These are phyloP conservation scores for crab-eating macaque (Macaca fascicularis) DNA, from an alignment of 2,113 vertebrate species.

Conservation along the genomic window DNA sequence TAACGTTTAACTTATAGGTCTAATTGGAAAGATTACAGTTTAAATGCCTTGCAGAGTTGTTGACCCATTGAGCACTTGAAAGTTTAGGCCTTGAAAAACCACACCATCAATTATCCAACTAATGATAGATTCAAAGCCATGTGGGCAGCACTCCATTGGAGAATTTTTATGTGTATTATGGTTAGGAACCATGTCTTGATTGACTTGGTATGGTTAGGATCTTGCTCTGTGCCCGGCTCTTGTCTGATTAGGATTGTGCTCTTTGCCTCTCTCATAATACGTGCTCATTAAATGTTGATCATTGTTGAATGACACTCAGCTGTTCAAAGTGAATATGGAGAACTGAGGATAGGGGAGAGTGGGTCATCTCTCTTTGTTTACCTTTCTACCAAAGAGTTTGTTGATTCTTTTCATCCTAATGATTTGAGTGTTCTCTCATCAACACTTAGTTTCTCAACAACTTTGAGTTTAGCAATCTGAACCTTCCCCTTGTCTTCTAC, in stretches of 20 bases:
- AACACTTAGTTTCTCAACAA: background rate
- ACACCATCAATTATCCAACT: background rate
- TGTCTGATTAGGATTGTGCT: background rate
- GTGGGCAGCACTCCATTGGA: background rate
- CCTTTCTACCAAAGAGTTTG: background rate
- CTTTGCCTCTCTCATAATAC: background rate
- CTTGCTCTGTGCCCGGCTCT: background rate
- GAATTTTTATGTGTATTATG: background rate
- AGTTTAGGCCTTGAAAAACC: background rate
- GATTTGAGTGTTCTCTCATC: background rate
- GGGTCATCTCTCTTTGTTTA: background rate
- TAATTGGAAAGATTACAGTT: background rate
- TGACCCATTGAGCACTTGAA: background rate
- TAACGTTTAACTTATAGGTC: background rate
- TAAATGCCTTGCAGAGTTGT: background rate
- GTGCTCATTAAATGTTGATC: background rate
- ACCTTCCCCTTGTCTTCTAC: background rate
- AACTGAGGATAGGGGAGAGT: fast-evolving
- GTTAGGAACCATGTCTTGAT: background rate
- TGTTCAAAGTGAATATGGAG: background rate
- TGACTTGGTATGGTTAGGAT: background rate
- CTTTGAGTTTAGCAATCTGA: background rate
- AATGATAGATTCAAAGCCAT: background rate
- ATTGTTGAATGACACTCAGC: background rate
- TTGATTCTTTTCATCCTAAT: background rate